Conservation (phyloP, 2,113 vertebrate species). For the Rhabdomys dilectus region DNA sequence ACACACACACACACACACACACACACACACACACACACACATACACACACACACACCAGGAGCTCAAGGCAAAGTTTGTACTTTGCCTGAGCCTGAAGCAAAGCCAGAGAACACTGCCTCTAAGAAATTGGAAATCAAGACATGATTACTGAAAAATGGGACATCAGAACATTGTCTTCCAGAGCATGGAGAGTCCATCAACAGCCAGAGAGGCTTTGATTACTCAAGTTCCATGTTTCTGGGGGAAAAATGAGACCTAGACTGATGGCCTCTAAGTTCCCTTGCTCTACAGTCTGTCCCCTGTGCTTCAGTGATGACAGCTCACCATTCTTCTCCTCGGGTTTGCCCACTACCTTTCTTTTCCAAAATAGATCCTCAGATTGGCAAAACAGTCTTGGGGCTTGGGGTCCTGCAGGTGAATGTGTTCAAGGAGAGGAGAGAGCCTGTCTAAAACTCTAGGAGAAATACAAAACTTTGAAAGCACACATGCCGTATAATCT, state of each 20-base stretch:
- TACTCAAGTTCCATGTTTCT: background rate
- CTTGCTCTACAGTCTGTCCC: background rate
- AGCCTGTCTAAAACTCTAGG: background rate
- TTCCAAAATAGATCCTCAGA: constrained; percentile 3
- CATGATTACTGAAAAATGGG: background rate
- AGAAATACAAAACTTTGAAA: constrained; percentile 23
- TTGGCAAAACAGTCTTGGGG: background rate
- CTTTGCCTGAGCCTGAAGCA: background rate
- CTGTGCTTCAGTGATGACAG: background rate
- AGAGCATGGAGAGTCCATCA: background rate
- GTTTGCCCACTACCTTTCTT: background rate
- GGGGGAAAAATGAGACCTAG: background rate
- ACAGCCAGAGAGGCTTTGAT: background rate
- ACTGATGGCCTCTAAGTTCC: background rate
- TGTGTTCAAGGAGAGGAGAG: background rate
- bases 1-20: too few species aligned
- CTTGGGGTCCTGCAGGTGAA: background rate
- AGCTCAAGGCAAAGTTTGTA: background rate
- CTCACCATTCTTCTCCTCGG: background rate
- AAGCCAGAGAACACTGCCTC: background rate
- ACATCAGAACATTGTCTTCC: background rate
- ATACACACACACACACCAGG: background rate
- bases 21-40: background rate
- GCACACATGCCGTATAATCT: constrained; percentile 3
- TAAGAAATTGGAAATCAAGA: background rate